Conservation (phyloP, 1,140 invertebrate species). For the Nasonia vitripennis region DNA sequence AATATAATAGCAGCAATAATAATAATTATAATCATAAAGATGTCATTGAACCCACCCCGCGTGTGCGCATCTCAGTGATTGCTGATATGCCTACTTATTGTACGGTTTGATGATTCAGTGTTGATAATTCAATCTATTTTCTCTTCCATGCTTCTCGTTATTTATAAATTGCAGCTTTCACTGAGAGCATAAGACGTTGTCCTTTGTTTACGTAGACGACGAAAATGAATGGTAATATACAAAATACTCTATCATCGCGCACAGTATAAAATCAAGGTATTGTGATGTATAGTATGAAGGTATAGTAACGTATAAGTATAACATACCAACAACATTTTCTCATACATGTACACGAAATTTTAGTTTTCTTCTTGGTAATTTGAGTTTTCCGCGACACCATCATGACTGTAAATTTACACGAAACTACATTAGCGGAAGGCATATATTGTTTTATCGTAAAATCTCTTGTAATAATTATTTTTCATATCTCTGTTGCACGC, state of each 20-base stretch:
- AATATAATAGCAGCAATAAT: background rate
- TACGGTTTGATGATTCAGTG: background rate
- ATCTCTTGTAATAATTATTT: slow-evolving; percentile 22
- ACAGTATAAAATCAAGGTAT: slow-evolving; percentile 44
- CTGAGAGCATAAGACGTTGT: background rate
- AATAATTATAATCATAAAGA: background rate
- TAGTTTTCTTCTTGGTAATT: slow-evolving; percentile 11
- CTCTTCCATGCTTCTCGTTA: background rate
- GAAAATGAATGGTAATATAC: slow-evolving; percentile 23
- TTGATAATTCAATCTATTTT: background rate
- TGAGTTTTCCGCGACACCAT: background rate
- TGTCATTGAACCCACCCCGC: background rate
- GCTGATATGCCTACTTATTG: background rate
- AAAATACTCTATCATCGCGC: slow-evolving; percentile 24
- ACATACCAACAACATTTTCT: slow-evolving; percentile 21
- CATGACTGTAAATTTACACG: slow-evolving; percentile 38
- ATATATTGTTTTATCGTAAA: slow-evolving; percentile 48
- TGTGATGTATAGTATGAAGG: background rate
- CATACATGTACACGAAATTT: slow-evolving; percentile 18
- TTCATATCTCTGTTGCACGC: background rate
- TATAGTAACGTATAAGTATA: background rate
- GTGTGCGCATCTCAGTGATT: background rate
- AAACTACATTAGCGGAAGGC: slow-evolving; percentile 48
- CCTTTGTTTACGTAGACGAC: background rate
- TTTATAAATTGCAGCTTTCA: too few relatives aligned